These are phyloP conservation scores for Hydriomena furcata DNA, from an alignment of 2,888 invertebrate genomes.

Conservation along the genomic window DNA sequence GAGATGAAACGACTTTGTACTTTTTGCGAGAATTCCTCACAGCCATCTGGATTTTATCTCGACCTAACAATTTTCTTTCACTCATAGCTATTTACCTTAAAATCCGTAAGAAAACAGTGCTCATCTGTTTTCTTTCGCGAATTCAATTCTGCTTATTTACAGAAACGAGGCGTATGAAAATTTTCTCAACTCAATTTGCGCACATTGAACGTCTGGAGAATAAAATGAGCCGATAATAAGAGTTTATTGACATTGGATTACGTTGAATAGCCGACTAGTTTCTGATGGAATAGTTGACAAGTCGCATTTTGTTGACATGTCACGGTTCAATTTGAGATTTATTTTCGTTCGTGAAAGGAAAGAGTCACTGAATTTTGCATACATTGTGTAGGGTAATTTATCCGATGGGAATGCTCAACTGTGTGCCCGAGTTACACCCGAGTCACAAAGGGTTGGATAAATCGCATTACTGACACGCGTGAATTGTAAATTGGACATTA, in stretches of 20 bases:
- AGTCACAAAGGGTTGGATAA: conserved; percentile 78
- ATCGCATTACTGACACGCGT: conserved; percentile 78
- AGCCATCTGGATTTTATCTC: conserved; percentile 62
- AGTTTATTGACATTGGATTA: conserved; percentile 34
- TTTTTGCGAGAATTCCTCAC: conserved; percentile 45
- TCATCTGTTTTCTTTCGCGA: conserved; percentile 56
- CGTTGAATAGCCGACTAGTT: conserved; percentile 22
- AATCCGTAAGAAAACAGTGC: conserved; percentile 48
- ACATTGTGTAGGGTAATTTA: conserved; percentile 62
- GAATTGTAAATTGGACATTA: conserved; percentile 83
- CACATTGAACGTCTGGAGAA: conserved; percentile 62
- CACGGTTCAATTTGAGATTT: conserved; percentile 29
- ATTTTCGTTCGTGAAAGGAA: conserved; percentile 38
- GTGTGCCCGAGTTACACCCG: conserved; percentile 39
- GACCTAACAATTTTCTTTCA: conserved; percentile 56
- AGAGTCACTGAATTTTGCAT: conserved; percentile 58
- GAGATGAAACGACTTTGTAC: conserved; percentile 53
- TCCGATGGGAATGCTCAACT: conserved; percentile 57
- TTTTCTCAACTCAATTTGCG: conserved; percentile 60
- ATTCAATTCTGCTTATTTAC: conserved; percentile 51
- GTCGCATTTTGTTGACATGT: conserved; percentile 18
- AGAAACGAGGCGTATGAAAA: conserved; percentile 58
- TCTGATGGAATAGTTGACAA: conserved; percentile 25
- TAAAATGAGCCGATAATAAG: conserved; percentile 46
- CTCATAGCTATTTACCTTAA: conserved; percentile 53